Evolutionary conservation across 2,888 invertebrate species (phyloP).

Genomic region (Campoplex nolae): DNA sequence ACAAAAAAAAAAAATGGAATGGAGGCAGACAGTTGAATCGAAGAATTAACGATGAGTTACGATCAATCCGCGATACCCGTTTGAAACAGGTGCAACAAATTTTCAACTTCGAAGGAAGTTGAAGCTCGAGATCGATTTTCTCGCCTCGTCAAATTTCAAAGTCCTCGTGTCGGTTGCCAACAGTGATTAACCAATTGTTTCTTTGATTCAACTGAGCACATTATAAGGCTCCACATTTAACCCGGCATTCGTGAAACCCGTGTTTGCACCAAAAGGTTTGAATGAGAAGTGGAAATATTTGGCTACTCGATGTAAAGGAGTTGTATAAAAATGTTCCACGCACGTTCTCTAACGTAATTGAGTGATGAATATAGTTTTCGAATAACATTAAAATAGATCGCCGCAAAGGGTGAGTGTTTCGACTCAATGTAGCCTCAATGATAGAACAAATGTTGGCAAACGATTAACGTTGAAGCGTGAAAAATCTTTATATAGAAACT

Average conservation of each 20-base stretch:
- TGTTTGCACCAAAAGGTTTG: neutral
- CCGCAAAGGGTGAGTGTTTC: neutral
- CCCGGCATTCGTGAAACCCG: neutral
- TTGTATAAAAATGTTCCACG: neutral
- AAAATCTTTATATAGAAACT: neutral
- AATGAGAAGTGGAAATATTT: neutral
- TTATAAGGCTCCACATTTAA: neutral
- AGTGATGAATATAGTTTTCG: neutral
- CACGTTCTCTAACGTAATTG: neutral
- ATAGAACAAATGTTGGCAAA: neutral
- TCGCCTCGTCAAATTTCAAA: neutral
- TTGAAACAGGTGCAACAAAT: constrained; percentile 12
- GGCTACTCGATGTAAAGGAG: neutral
- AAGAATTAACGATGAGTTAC: constrained; percentile 53
- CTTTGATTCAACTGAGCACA: neutral
- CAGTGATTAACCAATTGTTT: constrained; percentile 5
- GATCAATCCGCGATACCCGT: constrained; percentile 14
- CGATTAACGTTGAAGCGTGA: neutral
- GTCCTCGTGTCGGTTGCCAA: neutral
- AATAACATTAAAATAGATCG: neutral
- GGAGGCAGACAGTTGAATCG: constrained; percentile 42
- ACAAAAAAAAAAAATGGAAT: neutral
- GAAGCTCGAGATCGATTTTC: neutral
- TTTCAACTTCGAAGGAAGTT: constrained; percentile 45
- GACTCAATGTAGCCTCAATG: neutral